Base-by-base conservation (phyloP, 2,888 invertebrate species). In the Nymphalis urticae region DNA sequence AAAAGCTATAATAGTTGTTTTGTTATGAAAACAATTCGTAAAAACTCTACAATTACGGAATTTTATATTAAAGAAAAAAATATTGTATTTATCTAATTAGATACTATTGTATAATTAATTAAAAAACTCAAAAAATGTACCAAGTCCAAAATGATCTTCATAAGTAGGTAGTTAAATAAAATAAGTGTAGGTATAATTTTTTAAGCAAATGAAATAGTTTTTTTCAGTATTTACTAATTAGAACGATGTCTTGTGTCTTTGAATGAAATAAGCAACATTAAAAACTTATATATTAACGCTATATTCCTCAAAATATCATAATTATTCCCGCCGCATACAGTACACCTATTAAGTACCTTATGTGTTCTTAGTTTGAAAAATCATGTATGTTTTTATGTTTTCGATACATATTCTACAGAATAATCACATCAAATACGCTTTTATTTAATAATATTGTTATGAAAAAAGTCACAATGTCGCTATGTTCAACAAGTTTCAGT, bases 301-400 rank as follows among this genome's bases (percentile, higher is more conserved):
- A 74, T 81, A 77, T 75, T 69, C 66, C 65, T 59, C 67, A 73
- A 79, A 80, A 71, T 73, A 69, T 65, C 68, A 58, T 76, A 75
- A 77, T 82, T 80, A 79, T 75, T 79, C 76, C 86, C 88, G 90
- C 87, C 85, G 82, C 82, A 80, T 89, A 90, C 90, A 90, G 77
- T 79, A 73, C 73, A 77, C 80, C 83, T 60, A 75, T 71, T 64
- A 70, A 58, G 36, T 56, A 32, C 16, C 17, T 17, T 56, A 8
- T 56, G 32, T 13, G 13, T 6, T 56, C 82, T 84, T 82, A 82
- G 84, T 84, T 83, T 72, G 21, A 32, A 60, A 48, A 48, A 51
- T 32, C 82, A 81, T 77, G 79, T 61, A 48, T 32, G 75, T 79
- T 77, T 16, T 42, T 10, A 69, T 68, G 59, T 17, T 54, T 63